A percentile compares a stretch with the other conserved stretches of the same genome.
These are phyloP conservation scores for Rhodophaea formosa DNA, from an alignment of 2,888 invertebrate species.

Conservation along the genomic window DNA sequence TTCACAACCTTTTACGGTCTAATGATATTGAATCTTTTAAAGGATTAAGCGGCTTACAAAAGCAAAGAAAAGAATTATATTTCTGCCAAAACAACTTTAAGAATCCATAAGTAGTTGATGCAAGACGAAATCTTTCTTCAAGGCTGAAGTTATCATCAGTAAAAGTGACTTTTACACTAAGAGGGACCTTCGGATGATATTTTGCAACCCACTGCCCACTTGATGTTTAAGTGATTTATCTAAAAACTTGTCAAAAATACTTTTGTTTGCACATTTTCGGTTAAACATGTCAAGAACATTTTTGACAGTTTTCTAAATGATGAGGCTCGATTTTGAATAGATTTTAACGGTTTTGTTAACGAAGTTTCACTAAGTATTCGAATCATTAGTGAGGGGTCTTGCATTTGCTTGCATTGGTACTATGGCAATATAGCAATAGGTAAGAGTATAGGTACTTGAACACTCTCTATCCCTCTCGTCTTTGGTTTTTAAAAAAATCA, in stretches of 20 bases:
- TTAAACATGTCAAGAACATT: background rate
- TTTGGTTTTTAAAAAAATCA: no score
- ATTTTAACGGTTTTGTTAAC: background rate
- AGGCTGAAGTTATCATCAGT: slow-evolving; percentile 11
- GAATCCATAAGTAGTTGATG: slow-evolving; percentile 8
- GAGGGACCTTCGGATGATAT: slow-evolving; percentile 16
- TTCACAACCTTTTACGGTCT: background rate
- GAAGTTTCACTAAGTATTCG: background rate
- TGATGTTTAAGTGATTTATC: background rate
- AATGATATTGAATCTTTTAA: background rate
- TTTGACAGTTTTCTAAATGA: background rate
- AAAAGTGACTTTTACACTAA: slow-evolving; percentile 17
- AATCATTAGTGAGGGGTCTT: no score
- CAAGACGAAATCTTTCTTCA: slow-evolving; percentile 2
- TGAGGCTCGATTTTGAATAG: background rate
- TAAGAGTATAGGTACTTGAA: no score
- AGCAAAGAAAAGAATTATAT: background rate
- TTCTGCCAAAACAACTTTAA: background rate
- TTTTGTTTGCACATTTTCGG: slow-evolving; percentile 2
- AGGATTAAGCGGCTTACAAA: background rate
- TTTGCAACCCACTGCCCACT: slow-evolving; percentile 15
- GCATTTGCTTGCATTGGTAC: no score
- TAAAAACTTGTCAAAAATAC: background rate
- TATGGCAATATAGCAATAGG: no score
- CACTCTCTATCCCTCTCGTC: no score